phyloP scores from a whole-genome alignment of 2,113 vertebrate genomes.

The Nothocercus nigrocapillus region DNA sequence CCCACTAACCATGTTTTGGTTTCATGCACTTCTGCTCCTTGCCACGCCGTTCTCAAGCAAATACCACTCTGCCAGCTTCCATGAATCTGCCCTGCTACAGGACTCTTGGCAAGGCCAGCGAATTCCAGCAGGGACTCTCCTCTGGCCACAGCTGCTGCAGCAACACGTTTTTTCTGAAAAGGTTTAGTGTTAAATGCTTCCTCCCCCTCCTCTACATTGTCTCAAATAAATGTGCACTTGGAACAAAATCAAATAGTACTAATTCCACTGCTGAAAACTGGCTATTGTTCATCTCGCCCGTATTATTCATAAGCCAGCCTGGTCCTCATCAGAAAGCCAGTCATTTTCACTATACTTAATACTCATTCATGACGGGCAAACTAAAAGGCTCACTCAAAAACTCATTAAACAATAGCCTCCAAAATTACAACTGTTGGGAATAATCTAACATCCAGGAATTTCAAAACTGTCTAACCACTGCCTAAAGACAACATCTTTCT shows the following conservation, averaged over 20 bases:
- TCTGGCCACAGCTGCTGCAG: not conserved
- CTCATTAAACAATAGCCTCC: not conserved
- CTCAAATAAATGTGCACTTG: not conserved
- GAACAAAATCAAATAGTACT: not conserved
- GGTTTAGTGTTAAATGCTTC: not conserved
- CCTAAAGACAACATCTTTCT: not conserved
- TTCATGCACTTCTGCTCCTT: not conserved
- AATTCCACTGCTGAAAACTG: not conserved
- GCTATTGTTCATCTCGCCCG: not conserved
- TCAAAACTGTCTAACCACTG: not conserved
- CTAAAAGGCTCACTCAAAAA: not conserved
- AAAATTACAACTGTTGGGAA: not conserved
- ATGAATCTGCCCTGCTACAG: not conserved
- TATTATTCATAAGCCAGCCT: not conserved
- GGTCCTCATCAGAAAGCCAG: not conserved
- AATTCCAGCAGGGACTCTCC: not conserved
- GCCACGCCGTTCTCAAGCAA: fast-evolving
- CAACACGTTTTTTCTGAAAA: not conserved
- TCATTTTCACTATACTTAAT: fast-evolving
- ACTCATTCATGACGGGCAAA: not conserved
- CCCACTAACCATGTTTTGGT: not conserved
- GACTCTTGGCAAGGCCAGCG: not conserved
- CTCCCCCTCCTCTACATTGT: not conserved
- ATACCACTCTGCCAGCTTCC: not conserved
- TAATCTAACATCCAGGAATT: not conserved